A percentile compares a stretch with the other conserved stretches of the same genome.
These are phyloP conservation scores for Procavia capensis DNA, from an alignment of 2,113 vertebrate species.

Conservation along the genomic window DNA sequence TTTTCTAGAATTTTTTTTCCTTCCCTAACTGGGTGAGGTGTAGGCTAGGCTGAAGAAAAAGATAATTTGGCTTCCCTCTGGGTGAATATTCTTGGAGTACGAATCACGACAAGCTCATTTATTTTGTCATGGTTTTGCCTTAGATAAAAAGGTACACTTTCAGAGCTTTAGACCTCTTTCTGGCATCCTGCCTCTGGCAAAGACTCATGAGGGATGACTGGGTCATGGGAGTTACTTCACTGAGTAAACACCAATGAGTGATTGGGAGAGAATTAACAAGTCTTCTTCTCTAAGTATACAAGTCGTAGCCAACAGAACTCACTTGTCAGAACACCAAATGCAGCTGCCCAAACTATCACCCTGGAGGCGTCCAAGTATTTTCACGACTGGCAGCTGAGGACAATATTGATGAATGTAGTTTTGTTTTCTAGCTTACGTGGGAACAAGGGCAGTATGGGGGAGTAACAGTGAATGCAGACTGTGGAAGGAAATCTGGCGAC, in stretches of 20 bases:
- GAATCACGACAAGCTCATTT: not conserved
- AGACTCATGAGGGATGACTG: not conserved
- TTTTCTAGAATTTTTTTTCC: not conserved
- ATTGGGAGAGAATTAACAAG: constrained; percentile 34
- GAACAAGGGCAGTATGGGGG: not conserved
- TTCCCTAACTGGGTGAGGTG: not conserved
- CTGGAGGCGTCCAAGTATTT: not conserved
- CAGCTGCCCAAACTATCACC: not conserved
- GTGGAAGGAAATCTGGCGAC: not conserved
- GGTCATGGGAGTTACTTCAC: constrained; percentile 62
- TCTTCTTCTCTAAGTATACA: constrained; percentile 50
- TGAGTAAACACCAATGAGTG: constrained; percentile 60
- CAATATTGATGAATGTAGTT: not conserved
- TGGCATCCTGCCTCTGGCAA: constrained; percentile 56
- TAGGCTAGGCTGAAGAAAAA: not conserved
- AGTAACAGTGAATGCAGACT: not conserved
- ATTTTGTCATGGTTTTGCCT: not conserved
- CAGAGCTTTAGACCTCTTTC: not conserved
- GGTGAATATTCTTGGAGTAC: not conserved
- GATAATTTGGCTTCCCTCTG: constrained; percentile 11
- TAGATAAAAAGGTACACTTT: constrained; percentile 33
- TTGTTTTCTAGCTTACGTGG: not conserved
- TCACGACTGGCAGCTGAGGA: not conserved
- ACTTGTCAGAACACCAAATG: constrained; percentile 50
- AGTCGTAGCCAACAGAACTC: constrained; percentile 50